Evolutionary conservation across 2,113 vertebrate species (phyloP), one percentile per base, ranked within the genome.

Genomic region (Halcyon malimbica): DNA sequence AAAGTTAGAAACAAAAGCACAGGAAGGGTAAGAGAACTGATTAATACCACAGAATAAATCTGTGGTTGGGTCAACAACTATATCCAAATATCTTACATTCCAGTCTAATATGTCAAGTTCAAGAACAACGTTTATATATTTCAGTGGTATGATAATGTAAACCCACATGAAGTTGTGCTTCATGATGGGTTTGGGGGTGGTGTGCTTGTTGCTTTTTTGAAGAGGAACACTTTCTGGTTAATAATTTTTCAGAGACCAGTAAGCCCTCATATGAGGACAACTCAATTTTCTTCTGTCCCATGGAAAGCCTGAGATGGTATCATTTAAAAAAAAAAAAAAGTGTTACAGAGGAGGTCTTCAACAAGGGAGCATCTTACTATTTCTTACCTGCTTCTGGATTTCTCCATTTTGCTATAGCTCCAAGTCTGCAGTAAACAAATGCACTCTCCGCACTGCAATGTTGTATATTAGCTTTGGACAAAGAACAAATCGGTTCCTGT

Each of bases 401-500:
- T 79, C 83, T 95, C 88, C 85, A 94, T 95, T 71, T 67, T 37
- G 13, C 59, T 68, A 17, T 9, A 46, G 82, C 8, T 82, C 51
- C 48, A 51, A 57, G 42, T 23, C 69, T 73, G 33, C 24, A 63
- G 86, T 11, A 33, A 86, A 64, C 18, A 81, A 70, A 76, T 1
- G 6, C 17, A 28, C 29, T 6, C 31, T 51, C 53, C 94, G 35
- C 44, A 53, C 20, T 65, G 46, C 23, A 51, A 1, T 14, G 42
- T 2, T 69, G 16, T 20, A 0, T 17, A 3, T 53, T 21, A 69
- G 68, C 68, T 79, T 54, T 63, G 33, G 57, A 77, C 20, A 90
- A 95, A 81, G n/a, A 31, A 78, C 2, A 46, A 87, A 48, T 13
- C 10, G 10, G 14, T 60, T 71, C 37, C 39, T 24, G 15, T 85